Evolutionary conservation across 2,888 invertebrate species (phyloP).

Genomic region (Zaprionus bogoriensis): DNA sequence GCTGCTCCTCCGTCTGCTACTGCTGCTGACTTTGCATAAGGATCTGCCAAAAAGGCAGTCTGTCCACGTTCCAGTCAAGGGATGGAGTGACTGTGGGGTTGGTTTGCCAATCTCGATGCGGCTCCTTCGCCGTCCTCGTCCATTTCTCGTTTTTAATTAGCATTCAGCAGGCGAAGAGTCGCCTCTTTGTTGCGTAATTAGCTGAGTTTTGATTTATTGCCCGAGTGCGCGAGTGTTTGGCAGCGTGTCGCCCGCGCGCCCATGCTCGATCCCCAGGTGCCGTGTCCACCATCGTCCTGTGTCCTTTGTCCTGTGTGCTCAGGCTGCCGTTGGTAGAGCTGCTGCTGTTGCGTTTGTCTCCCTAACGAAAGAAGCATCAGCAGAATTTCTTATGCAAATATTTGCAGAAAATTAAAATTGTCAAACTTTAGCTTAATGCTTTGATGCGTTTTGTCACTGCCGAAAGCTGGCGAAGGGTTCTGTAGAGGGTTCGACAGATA

Average conservation of each 20-base stretch:
- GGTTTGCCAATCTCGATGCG: slow-evolving; percentile 44
- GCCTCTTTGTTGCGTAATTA: slow-evolving; percentile 78
- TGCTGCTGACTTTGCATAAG: slow-evolving; percentile 43
- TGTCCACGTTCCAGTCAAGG: slow-evolving; percentile 22
- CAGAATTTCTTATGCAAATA: slow-evolving; percentile 64
- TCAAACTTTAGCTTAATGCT: slow-evolving; percentile 44
- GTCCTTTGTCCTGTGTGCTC: slow-evolving; percentile 4
- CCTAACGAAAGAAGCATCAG: neutral
- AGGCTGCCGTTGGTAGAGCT: neutral
- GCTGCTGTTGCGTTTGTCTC: neutral
- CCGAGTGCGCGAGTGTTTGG: slow-evolving; percentile 33
- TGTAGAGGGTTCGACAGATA: neutral
- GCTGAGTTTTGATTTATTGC: slow-evolving; percentile 78
- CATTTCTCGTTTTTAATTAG: slow-evolving; percentile 68
- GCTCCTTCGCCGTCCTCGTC: slow-evolving; percentile 13
- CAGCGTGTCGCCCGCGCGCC: slow-evolving; percentile 38
- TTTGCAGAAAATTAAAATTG: slow-evolving; percentile 69
- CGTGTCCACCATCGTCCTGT: slow-evolving; percentile 14
- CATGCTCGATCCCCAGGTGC: slow-evolving; percentile 41
- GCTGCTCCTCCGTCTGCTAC: slow-evolving; percentile 1
- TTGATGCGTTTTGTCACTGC: slow-evolving; percentile 26
- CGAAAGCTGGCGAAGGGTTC: neutral
- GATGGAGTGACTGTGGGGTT: too few relatives aligned
- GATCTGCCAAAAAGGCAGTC: slow-evolving; percentile 32
- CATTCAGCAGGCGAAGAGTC: slow-evolving; percentile 69